Conservation (phyloP, 2,797 vertebrate genomes). For the Rhodeus uyekii region DNA sequence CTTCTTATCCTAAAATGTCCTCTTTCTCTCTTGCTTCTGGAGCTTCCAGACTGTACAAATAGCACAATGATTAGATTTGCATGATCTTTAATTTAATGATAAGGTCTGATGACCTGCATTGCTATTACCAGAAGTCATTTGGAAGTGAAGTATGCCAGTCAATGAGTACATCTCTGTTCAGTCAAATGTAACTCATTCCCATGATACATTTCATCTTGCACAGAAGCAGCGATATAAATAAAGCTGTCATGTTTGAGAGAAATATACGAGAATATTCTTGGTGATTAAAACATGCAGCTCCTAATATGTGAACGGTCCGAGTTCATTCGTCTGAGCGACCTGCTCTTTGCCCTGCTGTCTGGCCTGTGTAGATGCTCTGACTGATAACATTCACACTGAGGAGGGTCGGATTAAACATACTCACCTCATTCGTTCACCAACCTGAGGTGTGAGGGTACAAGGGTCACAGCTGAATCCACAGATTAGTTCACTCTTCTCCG, state of each 20-base stretch:
- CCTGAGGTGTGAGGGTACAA: conserved; percentile 62
- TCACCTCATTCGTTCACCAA: conserved; percentile 52
- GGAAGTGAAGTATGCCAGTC: conserved; percentile 30
- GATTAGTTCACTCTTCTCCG: conserved; percentile 60
- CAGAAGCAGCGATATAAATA: conserved; percentile 27
- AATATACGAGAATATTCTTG: conserved; percentile 2
- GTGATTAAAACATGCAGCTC: conserved; percentile 18
- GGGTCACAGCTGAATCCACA: conserved; percentile 81
- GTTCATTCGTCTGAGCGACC: conserved; percentile 7
- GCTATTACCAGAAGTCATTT: conserved; percentile 26
- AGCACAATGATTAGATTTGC: conserved; percentile 69
- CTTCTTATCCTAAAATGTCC: conserved; percentile 61
- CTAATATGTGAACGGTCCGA: conserved; percentile 17
- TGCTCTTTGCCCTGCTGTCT: conserved; percentile 41
- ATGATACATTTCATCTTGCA: conserved; percentile 9
- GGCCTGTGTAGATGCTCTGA: conserved; percentile 43
- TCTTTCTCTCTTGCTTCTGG: conserved; percentile 49
- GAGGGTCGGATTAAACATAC: conserved; percentile 58
- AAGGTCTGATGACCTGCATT: conserved; percentile 59
- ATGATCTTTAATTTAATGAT: conserved; percentile 74
- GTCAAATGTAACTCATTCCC: neutral
- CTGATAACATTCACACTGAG: conserved; percentile 53
- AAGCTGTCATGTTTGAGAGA: conserved; percentile 24
- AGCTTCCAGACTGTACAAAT: conserved; percentile 58
- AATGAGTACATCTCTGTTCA: conserved; percentile 13